phyloP scores from a whole-genome alignment of 2,888 invertebrate species.

The Yponomeuta sedellus region DNA sequence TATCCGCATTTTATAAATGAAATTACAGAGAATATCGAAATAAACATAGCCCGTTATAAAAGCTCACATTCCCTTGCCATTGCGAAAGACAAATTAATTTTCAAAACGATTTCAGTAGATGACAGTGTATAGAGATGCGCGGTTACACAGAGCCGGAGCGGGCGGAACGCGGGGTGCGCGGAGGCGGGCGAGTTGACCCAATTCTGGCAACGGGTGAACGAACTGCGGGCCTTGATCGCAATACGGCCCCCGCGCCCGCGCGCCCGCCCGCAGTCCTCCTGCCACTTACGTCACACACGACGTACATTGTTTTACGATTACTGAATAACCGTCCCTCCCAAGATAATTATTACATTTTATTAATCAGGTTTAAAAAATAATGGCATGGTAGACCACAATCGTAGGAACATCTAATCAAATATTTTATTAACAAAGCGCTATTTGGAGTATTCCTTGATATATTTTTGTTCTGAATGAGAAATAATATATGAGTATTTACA shows the following conservation, averaged over 20 bases:
- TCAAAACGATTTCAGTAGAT: neutral
- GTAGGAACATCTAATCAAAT: too few relatives aligned
- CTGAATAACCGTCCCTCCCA: neutral
- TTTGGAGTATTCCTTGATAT: too few relatives aligned
- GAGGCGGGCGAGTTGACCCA: conserved; percentile 49
- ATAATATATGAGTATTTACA: neutral
- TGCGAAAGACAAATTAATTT: neutral
- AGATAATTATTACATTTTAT: neutral
- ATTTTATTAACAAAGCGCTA: too few relatives aligned
- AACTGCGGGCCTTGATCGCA: conserved; percentile 75
- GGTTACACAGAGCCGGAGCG: neutral
- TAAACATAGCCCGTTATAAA: too few relatives aligned
- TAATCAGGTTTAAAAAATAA: neutral
- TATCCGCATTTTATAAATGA: too few relatives aligned
- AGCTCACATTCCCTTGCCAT: too few relatives aligned
- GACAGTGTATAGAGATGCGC: neutral
- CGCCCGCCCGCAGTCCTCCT: conserved; percentile 29
- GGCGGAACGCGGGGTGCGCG: conserved; percentile 20
- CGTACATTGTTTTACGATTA: conserved; percentile 14
- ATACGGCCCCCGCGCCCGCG: conserved; percentile 51
- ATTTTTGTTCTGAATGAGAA: too few relatives aligned
- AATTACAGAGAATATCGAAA: too few relatives aligned
- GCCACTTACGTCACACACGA: conserved; percentile 41
- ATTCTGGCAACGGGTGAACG: conserved; percentile 67
- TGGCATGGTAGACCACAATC: too few relatives aligned